Evolutionary conservation across 2,113 vertebrate species (phyloP), one percentile per base, ranked within the genome.

Genomic region (Brachypodius melanocephalos): DNA sequence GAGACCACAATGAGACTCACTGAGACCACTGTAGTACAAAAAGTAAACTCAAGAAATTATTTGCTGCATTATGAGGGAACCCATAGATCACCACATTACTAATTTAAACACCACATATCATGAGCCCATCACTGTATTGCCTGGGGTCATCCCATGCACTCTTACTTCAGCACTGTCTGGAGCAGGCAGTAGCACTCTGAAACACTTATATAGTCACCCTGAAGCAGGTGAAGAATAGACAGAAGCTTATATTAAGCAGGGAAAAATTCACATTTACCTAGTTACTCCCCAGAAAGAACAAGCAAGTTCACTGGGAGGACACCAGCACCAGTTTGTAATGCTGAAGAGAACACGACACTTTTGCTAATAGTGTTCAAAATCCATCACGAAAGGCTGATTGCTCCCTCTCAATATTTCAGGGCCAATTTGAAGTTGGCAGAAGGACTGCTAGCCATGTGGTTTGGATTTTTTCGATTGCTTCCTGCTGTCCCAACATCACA

Each of bases 51-150:
- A 69, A 84, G 29, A 59, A 71, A 63, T 25, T 11, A 65, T 43
- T 48, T 65, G 16, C n/a, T 75, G 55, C 24, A 13, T 43, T 71
- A 74, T 1, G 2, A 81, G 16, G 22, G 48, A 80, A 38, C 16
- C 6, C 31, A 79, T 4, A 46, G 34, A 62, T 34, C 3, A 3
- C 18, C 55, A 43, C 4, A 2, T 9, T 74, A 55, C 32, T 73
- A 58, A 29, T 18, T 38, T 38, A 38, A 80, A 69, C 6, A 25
- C 5, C 8, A 7, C 43, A 26, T 11, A 25, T 21, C 22, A 31
- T 0, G 2, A 14, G 17, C 55, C 49, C 19, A 14, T 28, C 15
- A 29, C 6, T 4, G 4, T 45, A 74, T 5, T 1, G 1, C 25
- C 14, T 8, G 45, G 43, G 19, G n/a, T 38, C 22, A 81, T 24